Evolutionary conservation across 2,888 invertebrate species (phyloP), one percentile per base, ranked within the genome.

Genomic region (Drosophila melanosoma): DNA sequence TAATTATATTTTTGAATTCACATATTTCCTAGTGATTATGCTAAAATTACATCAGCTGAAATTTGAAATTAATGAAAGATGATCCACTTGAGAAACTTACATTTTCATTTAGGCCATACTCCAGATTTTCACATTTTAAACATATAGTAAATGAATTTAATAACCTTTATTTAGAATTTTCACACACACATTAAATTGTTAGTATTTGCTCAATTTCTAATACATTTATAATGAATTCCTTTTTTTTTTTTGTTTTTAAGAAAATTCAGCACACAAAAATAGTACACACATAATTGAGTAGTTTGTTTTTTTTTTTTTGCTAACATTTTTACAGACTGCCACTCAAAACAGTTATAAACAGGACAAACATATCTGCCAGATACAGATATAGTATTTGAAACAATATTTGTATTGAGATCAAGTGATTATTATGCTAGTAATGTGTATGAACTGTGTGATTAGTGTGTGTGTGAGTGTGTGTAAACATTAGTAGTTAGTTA

Each of bases 241-340:
- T 17, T 51, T 35, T 15, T 3, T 15, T 3, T 4, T 36, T 40
- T 29, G 42, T 23, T 42, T 32, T 54, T 57, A 65, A 66, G 76
- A 79, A 79, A 78, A 76, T 78, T 76, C 79, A 79, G 79, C 79
- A 79, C 79, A 79, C 72, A 76, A 75, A 78, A 76, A 74, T 69
- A 68, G 29, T 64, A 76, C 71, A 78, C 59, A 65, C 63, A 74
- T 64, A 78, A 71, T 78, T 71, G 59, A 78, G 57, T 75, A 63
- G 62, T 40, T 58, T 40, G 0, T 29, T 48, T 54, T 59, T 38
- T 48, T 35, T n/a, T 40, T n/a, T 40, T n/a, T 40, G 45, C 45
- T 20, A 56, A 63, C 29, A 11, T 23, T 53, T 64, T 32, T 6
- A 17, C n/a, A 64, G 20, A 49, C 59, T 56, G 59, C 35, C 36